Conservation (phyloP, 2,888 invertebrate species). For the Mesoligia furuncula region DNA sequence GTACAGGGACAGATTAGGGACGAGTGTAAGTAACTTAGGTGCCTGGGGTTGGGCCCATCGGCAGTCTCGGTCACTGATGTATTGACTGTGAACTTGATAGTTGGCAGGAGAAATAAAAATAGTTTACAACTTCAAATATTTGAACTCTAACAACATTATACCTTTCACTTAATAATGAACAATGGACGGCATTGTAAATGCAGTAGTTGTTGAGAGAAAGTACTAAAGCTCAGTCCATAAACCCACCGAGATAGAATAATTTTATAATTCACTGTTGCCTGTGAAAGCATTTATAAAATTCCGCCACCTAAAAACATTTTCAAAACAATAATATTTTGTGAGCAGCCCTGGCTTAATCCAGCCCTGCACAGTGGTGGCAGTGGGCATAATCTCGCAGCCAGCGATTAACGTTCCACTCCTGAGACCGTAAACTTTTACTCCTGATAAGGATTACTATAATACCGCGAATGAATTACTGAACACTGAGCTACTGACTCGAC, state of each 20-base stretch:
- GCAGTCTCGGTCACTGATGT: not conserved
- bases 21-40: not conserved
- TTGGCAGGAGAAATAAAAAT: no score
- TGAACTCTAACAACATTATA: not conserved
- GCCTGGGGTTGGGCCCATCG: not conserved
- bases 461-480: conserved; percentile 72
- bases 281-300: not conserved
- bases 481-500: conserved; percentile 26
- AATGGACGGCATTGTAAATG: not conserved
- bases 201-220: not conserved
- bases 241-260: not conserved
- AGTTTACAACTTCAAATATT: not conserved
- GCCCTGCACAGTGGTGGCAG: conserved; percentile 55
- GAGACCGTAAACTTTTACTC: conserved; percentile 74
- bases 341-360: conserved; percentile 33
- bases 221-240: not conserved
- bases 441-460: conserved; percentile 77
- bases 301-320: not conserved
- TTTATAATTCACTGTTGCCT: not conserved
- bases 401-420: conserved; percentile 77
- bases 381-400: conserved; percentile 70
- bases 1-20: conserved; percentile 57
- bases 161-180: not conserved
- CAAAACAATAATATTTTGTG: conserved; percentile 5
- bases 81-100: not conserved